Evolutionary conservation across 1,140 invertebrate species (phyloP).

Genomic region (Homarus americanus): DNA sequence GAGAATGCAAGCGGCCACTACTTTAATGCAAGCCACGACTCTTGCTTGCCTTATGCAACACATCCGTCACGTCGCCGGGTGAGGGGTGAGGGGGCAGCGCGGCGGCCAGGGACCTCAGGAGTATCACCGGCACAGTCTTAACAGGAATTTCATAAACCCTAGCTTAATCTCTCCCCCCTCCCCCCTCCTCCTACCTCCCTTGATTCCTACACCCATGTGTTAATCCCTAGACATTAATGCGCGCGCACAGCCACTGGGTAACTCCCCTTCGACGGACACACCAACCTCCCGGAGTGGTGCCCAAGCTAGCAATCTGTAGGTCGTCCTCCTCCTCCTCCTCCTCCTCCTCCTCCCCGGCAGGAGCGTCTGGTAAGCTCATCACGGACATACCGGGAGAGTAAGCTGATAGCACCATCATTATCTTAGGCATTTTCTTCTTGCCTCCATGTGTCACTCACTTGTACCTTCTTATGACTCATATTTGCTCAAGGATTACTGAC

Average conservation of each 20-base stretch:
- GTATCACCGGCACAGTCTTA: conserved; percentile 20
- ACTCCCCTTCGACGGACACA: neutral
- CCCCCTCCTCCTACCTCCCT: neutral
- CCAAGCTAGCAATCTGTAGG: too few species aligned
- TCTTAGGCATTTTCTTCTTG: conserved; percentile 51
- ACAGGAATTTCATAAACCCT: conserved; percentile 53
- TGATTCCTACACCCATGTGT: conserved; percentile 46
- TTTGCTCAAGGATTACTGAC: conserved; percentile 33
- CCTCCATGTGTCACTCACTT: conserved; percentile 39
- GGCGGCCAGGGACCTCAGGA: neutral
- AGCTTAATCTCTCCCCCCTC: neutral
- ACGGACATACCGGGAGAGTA: conserved; percentile 36
- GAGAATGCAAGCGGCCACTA: neutral
- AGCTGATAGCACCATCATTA: conserved; percentile 60
- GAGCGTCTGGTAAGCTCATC: conserved; percentile 53
- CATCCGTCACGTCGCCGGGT: neutral
- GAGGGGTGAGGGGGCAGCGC: too few species aligned
- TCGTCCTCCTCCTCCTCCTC: neutral
- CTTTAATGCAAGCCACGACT: neutral
- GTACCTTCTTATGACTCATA: conserved; percentile 38
- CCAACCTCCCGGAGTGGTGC: neutral
- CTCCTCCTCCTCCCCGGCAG: neutral
- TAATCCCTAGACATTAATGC: conserved; percentile 54
- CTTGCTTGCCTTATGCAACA: neutral
- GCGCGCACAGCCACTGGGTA: conserved; percentile 13